Conservation (phyloP, 2,797 vertebrate species). For the Sebastes umbrosus region DNA sequence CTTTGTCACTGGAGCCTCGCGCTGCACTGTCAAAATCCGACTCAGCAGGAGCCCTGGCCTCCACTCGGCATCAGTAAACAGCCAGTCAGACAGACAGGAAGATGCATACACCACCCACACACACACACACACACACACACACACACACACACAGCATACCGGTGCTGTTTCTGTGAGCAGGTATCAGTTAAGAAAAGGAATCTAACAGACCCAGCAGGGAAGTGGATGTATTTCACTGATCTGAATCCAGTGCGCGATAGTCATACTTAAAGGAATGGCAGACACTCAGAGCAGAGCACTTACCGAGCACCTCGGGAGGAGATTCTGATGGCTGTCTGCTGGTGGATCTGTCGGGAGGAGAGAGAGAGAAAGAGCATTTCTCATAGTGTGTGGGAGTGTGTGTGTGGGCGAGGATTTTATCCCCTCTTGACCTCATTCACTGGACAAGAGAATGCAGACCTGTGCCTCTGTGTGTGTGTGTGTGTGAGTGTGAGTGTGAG, state of each 20-base stretch:
- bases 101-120: conserved; percentile 22
- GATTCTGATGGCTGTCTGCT: conserved; percentile 43
- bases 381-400: conserved; percentile 19
- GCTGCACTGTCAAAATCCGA: conserved; percentile 50
- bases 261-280: conserved; percentile 55
- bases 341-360: conserved; percentile 16
- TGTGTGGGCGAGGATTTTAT: conserved; percentile 36
- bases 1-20: conserved; percentile 42
- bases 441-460: conserved; percentile 35
- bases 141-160: background rate
- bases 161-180: conserved; percentile 43
- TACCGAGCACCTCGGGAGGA: conserved; percentile 40
- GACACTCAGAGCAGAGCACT: conserved; percentile 54
- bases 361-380: background rate
- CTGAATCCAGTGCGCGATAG: conserved; percentile 42
- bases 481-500: background rate
- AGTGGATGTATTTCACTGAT: conserved; percentile 58
- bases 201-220: conserved; percentile 51
- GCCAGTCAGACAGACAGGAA: conserved; percentile 41
- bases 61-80: conserved; percentile 57
- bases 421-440: conserved; percentile 41
- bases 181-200: conserved; percentile 59
- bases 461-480: conserved; percentile 18
- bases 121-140: too few relatives aligned
- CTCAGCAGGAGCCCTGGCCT: conserved; percentile 54